These are phyloP conservation scores for Nudaria mundana DNA, from an alignment of 2,888 invertebrate genomes.

Conservation along the genomic window DNA sequence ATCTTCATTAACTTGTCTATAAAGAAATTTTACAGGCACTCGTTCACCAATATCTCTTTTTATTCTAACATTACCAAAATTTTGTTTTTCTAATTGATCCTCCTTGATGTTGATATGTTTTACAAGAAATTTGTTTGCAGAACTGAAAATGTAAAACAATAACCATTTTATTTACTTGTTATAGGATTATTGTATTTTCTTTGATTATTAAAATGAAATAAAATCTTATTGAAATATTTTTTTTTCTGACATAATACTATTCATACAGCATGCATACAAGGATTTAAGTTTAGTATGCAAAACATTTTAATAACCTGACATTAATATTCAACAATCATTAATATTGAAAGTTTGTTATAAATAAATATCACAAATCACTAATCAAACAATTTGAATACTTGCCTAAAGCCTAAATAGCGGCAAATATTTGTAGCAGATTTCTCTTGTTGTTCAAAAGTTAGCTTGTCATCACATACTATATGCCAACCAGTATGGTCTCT, in stretches of 20 bases:
- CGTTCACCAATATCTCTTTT: constrained; percentile 42
- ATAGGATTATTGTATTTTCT: no score
- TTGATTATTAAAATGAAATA: no score
- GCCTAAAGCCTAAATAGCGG: constrained; percentile 85
- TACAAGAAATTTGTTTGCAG: constrained; percentile 58
- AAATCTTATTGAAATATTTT: no score
- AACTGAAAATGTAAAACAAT: no score
- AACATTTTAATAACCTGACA: no score
- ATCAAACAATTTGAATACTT: constrained; percentile 5
- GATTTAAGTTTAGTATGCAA: no score
- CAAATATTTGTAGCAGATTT: constrained; percentile 82
- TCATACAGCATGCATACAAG: no score
- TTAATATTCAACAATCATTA: no score
- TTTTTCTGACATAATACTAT: no score
- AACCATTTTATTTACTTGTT: no score
- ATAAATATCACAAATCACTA: no score
- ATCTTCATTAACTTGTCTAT: constrained; percentile 37
- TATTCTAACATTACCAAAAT: constrained; percentile 35
- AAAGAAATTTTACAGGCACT: constrained; percentile 55
- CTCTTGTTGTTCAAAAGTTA: constrained; percentile 63
- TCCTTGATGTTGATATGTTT: constrained; percentile 65
- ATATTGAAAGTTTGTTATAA: no score
- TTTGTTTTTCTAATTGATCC: constrained; percentile 35
- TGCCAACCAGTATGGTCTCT: constrained; percentile 84
- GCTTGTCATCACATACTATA: constrained; percentile 81